Evolutionary conservation across 2,113 vertebrate species (phyloP).

Genomic region (Ascaphus truei): DNA sequence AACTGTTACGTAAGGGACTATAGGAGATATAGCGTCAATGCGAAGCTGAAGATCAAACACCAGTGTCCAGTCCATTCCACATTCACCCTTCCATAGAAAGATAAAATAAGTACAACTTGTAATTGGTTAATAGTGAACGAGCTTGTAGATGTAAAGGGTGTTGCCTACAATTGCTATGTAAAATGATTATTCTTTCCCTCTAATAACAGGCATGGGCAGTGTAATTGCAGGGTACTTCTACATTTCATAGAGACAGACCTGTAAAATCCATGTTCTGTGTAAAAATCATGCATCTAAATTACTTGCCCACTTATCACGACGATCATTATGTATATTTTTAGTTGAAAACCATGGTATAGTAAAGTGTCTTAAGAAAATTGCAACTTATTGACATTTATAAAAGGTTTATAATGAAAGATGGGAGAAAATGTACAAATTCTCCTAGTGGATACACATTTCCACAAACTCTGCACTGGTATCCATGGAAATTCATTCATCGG

Average conservation of each 20-base stretch:
- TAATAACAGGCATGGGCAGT: slow-evolving; percentile 29
- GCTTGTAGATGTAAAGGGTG: not conserved
- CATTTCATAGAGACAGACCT: slow-evolving; percentile 29
- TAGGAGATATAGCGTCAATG: too few relatives aligned
- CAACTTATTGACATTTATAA: slow-evolving; percentile 33
- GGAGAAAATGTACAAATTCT: slow-evolving; percentile 6
- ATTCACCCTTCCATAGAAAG: not conserved
- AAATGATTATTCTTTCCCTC: slow-evolving; percentile 23
- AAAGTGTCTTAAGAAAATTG: slow-evolving; percentile 33
- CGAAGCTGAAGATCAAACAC: too few relatives aligned
- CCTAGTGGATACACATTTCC: not conserved
- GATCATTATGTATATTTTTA: slow-evolving; percentile 35
- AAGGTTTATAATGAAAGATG: slow-evolving; percentile 26
- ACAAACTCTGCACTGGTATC: not conserved
- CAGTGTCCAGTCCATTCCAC: not conserved
- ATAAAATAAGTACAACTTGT: not conserved
- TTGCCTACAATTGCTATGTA: not conserved
- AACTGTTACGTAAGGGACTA: too few relatives aligned
- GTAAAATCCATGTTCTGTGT: slow-evolving; percentile 37
- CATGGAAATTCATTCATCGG: not conserved
- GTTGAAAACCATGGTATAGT: slow-evolving; percentile 18
- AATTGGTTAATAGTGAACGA: slow-evolving; percentile 24
- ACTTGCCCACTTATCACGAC: slow-evolving; percentile 24
- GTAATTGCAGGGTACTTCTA: slow-evolving; percentile 24
- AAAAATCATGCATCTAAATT: slow-evolving; percentile 34